These are phyloP conservation scores for Drosophila hawaiiensis DNA, from an alignment of 2,888 invertebrate genomes.

Conservation along the genomic window DNA sequence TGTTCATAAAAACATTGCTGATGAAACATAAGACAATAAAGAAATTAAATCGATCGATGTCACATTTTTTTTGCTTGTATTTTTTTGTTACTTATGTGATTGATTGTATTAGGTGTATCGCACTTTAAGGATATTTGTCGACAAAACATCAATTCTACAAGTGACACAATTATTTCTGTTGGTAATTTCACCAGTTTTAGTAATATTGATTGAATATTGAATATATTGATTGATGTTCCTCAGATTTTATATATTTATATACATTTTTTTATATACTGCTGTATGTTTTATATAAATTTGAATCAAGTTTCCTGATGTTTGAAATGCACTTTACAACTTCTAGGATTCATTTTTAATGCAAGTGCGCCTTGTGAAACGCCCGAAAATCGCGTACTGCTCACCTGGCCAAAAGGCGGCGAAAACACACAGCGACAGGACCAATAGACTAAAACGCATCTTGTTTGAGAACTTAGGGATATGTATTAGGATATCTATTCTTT, in stretches of 20 bases:
- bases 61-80: background rate
- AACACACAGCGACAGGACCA: conserved; percentile 49
- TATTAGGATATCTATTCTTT: conserved; percentile 8
- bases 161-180: background rate
- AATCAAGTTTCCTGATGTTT: background rate
- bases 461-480: conserved; percentile 13
- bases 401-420: conserved; percentile 54
- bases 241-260: background rate
- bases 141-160: conserved; percentile 6
- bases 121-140: conserved; percentile 2
- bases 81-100: conserved; percentile 29
- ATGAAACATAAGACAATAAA: conserved; percentile 45
- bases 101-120: conserved; percentile 32
- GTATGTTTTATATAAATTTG: background rate
- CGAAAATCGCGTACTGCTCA: conserved; percentile 28
- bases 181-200: background rate
- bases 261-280: background rate
- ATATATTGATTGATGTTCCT: conserved; percentile 2
- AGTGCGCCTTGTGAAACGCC: conserved; percentile 25
- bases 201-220: background rate
- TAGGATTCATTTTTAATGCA: conserved; percentile 14
- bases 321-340: conserved; percentile 6
- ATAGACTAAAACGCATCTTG: conserved; percentile 48
- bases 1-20: conserved; percentile 1
- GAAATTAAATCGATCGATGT: conserved; percentile 50